Conservation (phyloP, 2,797 vertebrate genomes). For the Intellagama lesueurii region DNA sequence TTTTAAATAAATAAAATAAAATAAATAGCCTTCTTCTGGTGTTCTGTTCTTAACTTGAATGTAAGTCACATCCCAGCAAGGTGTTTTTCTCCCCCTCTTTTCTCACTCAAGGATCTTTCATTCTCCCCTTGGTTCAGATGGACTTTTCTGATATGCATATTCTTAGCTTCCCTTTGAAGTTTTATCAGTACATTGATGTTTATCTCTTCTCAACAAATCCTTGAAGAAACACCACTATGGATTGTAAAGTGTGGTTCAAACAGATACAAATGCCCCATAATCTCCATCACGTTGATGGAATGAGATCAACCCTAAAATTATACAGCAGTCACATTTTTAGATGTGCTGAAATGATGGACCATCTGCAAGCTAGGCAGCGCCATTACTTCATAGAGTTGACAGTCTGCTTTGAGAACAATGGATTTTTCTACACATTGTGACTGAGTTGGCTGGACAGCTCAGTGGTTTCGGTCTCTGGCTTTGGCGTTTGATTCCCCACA, state of each 20-base stretch:
- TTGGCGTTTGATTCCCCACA: too few species aligned
- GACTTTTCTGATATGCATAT: not conserved
- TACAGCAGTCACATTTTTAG: not conserved
- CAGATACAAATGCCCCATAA: not conserved
- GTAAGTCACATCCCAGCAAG: not conserved
- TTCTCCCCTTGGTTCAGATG: not conserved
- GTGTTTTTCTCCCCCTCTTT: not conserved
- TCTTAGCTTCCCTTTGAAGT: not conserved
- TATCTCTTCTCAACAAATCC: conserved; percentile 18
- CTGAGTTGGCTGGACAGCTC: too few species aligned
- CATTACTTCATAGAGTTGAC: conserved; percentile 13
- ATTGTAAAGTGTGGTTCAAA: conserved; percentile 16
- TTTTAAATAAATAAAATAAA: too few species aligned
- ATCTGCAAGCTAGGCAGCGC: not conserved
- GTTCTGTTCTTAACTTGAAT: not conserved
- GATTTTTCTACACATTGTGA: not conserved
- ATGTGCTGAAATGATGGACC: conserved; percentile 16
- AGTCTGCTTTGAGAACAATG: conserved; percentile 23
- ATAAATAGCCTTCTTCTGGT: too few species aligned
- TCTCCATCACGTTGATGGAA: accelerated
- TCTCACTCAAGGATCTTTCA: not conserved
- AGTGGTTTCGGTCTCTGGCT: not conserved
- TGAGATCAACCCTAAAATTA: not conserved
- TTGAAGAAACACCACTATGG: not conserved
- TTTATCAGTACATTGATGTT: not conserved